phyloP scores from a whole-genome alignment of 1,140 invertebrate species.

The Paralvinella palmiformis region DNA sequence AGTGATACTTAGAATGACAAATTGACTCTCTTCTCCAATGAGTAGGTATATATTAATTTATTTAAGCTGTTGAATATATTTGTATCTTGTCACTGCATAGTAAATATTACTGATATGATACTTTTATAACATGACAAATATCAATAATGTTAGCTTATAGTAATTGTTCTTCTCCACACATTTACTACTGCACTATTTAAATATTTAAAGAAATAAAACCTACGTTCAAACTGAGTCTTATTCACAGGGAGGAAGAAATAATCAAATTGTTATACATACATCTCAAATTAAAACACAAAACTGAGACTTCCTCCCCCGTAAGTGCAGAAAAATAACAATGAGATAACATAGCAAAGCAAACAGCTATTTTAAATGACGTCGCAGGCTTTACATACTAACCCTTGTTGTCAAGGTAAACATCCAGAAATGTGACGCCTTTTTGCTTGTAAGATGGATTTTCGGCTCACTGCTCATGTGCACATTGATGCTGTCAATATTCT shows the following conservation, averaged over 20 bases:
- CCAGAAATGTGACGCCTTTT: slow-evolving; percentile 63
- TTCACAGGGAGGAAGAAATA: neutral
- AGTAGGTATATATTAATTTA: too few species aligned
- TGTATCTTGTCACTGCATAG: too few species aligned
- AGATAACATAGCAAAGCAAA: neutral
- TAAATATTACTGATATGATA: too few species aligned
- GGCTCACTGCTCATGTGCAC: slow-evolving; percentile 59
- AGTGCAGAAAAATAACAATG: neutral
- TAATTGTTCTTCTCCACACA: too few species aligned
- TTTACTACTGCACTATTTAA: too few species aligned
- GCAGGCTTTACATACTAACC: slow-evolving; percentile 32
- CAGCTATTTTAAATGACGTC: neutral
- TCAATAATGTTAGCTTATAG: too few species aligned
- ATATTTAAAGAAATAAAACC: too few species aligned
- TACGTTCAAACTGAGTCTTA: neutral
- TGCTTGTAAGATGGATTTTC: slow-evolving; percentile 61
- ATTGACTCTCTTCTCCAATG: too few species aligned
- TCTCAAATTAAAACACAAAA: neutral
- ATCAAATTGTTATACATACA: too few species aligned
- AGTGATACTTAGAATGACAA: too few species aligned
- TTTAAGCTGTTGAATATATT: too few species aligned
- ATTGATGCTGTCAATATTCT: slow-evolving; percentile 58
- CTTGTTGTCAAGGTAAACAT: slow-evolving; percentile 57
- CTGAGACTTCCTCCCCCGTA: neutral
- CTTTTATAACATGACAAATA: too few species aligned